Evolutionary conservation across 2,113 vertebrate genomes (phyloP), one percentile per base, ranked within the genome.

Genomic region (Monopterus albus): DNA sequence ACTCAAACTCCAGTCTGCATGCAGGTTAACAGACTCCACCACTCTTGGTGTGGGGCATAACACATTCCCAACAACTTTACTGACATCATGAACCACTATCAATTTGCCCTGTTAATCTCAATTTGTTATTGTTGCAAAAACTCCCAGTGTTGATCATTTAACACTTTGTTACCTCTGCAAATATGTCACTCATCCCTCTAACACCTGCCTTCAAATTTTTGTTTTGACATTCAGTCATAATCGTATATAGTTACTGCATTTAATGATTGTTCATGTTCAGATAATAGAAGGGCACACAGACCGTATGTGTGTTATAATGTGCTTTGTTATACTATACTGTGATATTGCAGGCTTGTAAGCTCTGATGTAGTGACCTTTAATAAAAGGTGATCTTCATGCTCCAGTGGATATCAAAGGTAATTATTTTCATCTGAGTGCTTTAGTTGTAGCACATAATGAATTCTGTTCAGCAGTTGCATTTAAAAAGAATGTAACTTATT

Each of bases 191-290:
- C n/a, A n/a, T n/a, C n/a, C n/a, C n/a, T n/a, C n/a, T n/a, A n/a
- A n/a, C n/a, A n/a, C n/a, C n/a, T n/a, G n/a, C n/a, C n/a, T n/a
- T n/a, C n/a, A n/a, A n/a, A n/a, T n/a, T n/a, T n/a, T n/a, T n/a
- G n/a, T n/a, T n/a, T n/a, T n/a, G n/a, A n/a, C n/a, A n/a, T n/a
- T n/a, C n/a, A n/a, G n/a, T n/a, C n/a, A n/a, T 25, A 35, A 33
- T 60, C 25, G 0, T 2, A 10, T n/a, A 6, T 6, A 29, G 10
- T 49, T 31, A 35, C 18, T 21, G 14, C 20, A 12, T 55, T 26
- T 46, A 87, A 35, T n/a, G 59, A 90, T 89, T 88, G 86, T 79
- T 91, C 83, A 83, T 88, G 39, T 63, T 83, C 75, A 88, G 75
- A 67, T 75, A 84, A 85, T 72, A 81, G 60, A 83, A 83, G 76